These are phyloP conservation scores for Axinella damicornis DNA, from an alignment of 37 sponge, comb jelly and placozoan species.

Conservation along the genomic window DNA sequence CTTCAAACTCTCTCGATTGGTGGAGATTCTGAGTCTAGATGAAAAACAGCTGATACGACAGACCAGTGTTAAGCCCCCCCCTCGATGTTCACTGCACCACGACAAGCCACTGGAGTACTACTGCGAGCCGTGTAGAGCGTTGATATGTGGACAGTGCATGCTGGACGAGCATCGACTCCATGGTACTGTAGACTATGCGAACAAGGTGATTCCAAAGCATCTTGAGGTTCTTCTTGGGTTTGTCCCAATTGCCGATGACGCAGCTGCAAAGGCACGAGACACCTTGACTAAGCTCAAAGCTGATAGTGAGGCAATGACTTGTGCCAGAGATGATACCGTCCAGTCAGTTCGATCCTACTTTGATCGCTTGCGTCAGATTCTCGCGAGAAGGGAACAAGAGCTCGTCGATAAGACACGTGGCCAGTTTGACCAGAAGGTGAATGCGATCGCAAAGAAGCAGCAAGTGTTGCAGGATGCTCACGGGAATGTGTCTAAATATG, in stretches of 20 bases:
- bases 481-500: neutral
- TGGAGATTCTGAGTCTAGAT: constrained; percentile 33
- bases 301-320: neutral
- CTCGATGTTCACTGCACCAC: constrained; percentile 6
- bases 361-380: neutral
- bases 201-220: constrained; percentile 10
- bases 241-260: neutral
- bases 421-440: neutral
- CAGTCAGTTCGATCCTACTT: constrained; percentile 27
- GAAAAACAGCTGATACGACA: neutral
- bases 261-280: neutral
- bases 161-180: constrained; percentile 29
- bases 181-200: constrained; percentile 8
- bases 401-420: neutral
- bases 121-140: constrained; percentile 16
- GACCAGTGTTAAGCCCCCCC: neutral
- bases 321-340: neutral
- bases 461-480: neutral
- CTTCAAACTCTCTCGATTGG: constrained; percentile 38
- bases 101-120: constrained; percentile 47
- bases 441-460: neutral
- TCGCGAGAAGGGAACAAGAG: constrained; percentile 19
- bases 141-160: constrained; percentile 57
- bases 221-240: neutral
- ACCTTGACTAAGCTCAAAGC: constrained; percentile 6